Conservation (phyloP, 2,797 vertebrate genomes). For the Tokudaia muenninki region DNA sequence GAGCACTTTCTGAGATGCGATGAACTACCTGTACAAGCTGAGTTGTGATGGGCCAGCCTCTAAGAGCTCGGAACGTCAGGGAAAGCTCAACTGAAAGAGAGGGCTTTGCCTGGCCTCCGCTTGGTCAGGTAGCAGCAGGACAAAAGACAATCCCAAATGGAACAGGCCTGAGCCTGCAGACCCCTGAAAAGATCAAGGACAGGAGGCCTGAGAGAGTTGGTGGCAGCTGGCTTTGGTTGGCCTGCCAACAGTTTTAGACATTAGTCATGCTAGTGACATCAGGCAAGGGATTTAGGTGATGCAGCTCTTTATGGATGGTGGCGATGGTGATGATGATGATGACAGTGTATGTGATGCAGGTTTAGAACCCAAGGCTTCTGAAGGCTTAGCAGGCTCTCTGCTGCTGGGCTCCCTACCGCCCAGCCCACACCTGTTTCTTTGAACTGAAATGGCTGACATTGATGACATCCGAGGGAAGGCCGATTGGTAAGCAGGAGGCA, state of each 20-base stretch:
- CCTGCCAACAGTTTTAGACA: conserved; percentile 16
- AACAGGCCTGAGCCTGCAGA: not conserved
- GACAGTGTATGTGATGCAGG: not conserved
- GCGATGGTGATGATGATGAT: no score
- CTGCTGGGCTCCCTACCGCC: not conserved
- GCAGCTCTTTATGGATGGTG: not conserved
- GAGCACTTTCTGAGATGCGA: not conserved
- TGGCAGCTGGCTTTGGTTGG: not conserved
- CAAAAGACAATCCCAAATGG: conserved; percentile 4
- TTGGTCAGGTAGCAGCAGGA: not conserved
- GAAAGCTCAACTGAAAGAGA: not conserved
- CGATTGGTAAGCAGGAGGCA: conserved; percentile 26
- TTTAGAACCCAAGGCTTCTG: not conserved
- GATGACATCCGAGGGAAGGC: not conserved
- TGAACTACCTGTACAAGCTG: not conserved
- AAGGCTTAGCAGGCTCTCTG: not conserved
- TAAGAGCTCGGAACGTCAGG: not conserved
- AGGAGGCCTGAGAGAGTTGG: not conserved
- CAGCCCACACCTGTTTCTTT: not conserved
- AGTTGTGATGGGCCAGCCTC: not conserved
- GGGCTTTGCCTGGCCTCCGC: conserved; percentile 9
- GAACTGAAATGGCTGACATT: not conserved
- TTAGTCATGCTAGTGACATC: conserved; percentile 46
- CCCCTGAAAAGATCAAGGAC: not conserved
- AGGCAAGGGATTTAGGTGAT: not conserved